phyloP scores from a whole-genome alignment of 2,888 invertebrate genomes.

The Agriotes lineatus region DNA sequence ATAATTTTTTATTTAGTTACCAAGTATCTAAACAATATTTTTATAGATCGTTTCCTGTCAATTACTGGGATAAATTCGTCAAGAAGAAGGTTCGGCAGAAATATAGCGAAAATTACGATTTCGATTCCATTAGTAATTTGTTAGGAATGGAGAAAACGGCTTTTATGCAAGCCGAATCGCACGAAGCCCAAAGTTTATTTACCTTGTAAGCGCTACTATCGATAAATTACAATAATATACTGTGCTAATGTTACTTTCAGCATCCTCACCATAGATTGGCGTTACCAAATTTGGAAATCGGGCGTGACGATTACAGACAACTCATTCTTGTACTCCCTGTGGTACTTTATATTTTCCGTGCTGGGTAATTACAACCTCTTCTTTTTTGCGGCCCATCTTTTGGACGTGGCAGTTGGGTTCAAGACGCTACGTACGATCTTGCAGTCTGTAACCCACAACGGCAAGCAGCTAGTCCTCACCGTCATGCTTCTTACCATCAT shows the following conservation, averaged over 20 bases:
- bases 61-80: conserved; percentile 99
- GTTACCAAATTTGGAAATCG: conserved; percentile 98
- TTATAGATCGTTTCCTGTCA: conserved; percentile 95
- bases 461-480: conserved; percentile 97
- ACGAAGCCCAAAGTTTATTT: conserved; percentile 79
- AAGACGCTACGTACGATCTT: conserved; percentile 97
- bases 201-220: conserved; percentile 84
- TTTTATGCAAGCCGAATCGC: conserved; percentile 83
- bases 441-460: conserved; percentile 99
- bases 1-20: too few species aligned
- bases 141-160: conserved; percentile 98
- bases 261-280: conserved; percentile 93
- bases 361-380: conserved; percentile 99
- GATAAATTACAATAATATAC: too few species aligned
- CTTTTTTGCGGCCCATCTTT: conserved; percentile 98
- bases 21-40: too few species aligned
- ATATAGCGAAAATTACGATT: conserved; percentile 97
- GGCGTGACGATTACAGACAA: conserved; percentile 98
- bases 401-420: conserved; percentile 98
- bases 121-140: conserved; percentile 94
- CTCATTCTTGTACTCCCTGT: conserved; percentile 96
- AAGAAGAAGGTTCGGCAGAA: conserved; percentile 98
- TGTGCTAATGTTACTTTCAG: too few species aligned
- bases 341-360: conserved; percentile 97
- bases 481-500: conserved; percentile 98